Evolutionary conservation across 1,140 invertebrate genomes (phyloP), one percentile per base, ranked within the genome.

Genomic region (Aricia agestis): DNA sequence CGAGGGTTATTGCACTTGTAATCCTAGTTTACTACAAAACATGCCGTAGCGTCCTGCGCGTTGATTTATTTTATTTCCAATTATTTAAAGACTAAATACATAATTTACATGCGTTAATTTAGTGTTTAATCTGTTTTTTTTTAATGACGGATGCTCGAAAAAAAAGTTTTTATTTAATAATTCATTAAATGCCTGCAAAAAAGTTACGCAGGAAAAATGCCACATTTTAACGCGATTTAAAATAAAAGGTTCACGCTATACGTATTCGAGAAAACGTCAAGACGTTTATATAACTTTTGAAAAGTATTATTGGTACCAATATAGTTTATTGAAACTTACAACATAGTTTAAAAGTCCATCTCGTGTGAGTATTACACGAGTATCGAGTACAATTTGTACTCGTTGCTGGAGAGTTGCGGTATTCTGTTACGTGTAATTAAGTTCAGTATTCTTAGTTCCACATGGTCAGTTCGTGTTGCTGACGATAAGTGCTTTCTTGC

Each of bases 401-500:
- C 9, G 45, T 52, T 15, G 9, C 45, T 15, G 9, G 45, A 52
- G 45, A 52, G 58, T 17, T 17, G 59, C 59, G 25, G n/a, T 72
- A 71, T 67, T 73, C 72, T 70, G 72, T 71, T 71, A 71, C 66
- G 69, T 74, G 41, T 74, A 74, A 74, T 74, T 74, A 71, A 68
- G 69, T 71, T 74, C 67, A 68, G 69, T 74, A 74, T 71, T 74
- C 72, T 74, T 57, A 42, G 67, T 74, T 74, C 72, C 72, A 65
- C 67, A 67, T 70, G 72, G 69, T 68, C 69, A 71, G 72, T 70
- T 71, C 72, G 72, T 69, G 68, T 71, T 59, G 57, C 45, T 52
- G 41, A 68, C 72, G 69, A 68, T 74, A 74, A 74, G 69, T 74
- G 69, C 72, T 74, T 68, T 59, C 72, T 74, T 66, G 72, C 72